These are phyloP conservation scores for Loxodonta africana DNA, from an alignment of 2,113 vertebrate species.

Conservation along the genomic window DNA sequence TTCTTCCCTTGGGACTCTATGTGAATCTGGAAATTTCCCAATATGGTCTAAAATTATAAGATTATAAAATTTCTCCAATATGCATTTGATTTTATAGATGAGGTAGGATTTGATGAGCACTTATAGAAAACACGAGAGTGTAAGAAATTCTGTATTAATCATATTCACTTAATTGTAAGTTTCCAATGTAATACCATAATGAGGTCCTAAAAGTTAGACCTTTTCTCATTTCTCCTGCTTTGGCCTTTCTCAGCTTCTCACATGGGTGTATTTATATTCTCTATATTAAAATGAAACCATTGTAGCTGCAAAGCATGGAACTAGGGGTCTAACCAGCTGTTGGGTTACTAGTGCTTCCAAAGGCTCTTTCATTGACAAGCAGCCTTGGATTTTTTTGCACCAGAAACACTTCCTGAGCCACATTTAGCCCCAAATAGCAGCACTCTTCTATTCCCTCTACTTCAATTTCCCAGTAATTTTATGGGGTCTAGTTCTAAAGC, in stretches of 20 bases:
- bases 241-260: background rate
- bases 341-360: background rate
- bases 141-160: background rate
- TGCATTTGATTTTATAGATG: conserved; percentile 54
- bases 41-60: background rate
- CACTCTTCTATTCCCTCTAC: background rate
- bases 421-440: background rate
- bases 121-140: background rate
- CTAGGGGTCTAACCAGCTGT: background rate
- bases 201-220: background rate
- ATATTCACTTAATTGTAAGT: conserved; percentile 19
- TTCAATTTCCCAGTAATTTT: background rate
- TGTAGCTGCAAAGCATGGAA: background rate
- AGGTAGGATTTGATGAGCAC: background rate
- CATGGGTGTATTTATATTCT: background rate
- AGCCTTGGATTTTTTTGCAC: background rate
- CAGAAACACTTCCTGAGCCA: background rate
- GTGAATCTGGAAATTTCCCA: conserved; percentile 27
- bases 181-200: background rate
- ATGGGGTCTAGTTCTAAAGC: background rate
- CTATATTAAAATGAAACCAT: background rate
- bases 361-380: background rate
- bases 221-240: background rate
- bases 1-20: background rate
- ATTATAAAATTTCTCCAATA: background rate